phyloP scores from a whole-genome alignment of 2,113 vertebrate genomes.

The Elachura formosa region DNA sequence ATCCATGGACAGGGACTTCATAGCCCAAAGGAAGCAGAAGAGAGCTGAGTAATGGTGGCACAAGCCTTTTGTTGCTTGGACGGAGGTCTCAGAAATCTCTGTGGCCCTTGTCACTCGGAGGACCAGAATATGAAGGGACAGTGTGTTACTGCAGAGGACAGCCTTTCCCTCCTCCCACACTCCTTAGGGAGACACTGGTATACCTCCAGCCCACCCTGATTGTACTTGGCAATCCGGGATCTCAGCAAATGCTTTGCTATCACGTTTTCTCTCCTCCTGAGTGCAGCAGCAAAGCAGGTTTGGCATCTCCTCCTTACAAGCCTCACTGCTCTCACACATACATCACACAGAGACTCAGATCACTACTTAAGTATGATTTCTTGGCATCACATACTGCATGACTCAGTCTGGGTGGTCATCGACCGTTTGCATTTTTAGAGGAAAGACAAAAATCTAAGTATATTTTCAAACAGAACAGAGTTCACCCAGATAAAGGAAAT shows the following conservation, averaged over 20 bases:
- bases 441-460: not conserved
- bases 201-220: not conserved
- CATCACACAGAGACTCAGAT: not conserved
- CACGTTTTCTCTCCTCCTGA: not conserved
- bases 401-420: not conserved
- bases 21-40: not conserved
- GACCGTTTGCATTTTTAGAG: not conserved
- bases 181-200: not conserved
- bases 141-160: not conserved
- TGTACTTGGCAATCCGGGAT: not conserved
- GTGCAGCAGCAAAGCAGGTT: not conserved
- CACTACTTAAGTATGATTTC: not conserved
- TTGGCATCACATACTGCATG: not conserved
- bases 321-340: not conserved
- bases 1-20: not conserved
- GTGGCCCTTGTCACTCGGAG: not conserved
- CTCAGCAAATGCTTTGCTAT: not conserved
- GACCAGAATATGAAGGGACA: rapidly evolving
- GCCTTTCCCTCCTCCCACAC: not conserved
- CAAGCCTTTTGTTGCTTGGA: not conserved
- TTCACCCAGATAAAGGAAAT: not conserved
- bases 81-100: not conserved
- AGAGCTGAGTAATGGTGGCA: not conserved
- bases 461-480: not conserved
- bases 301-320: not conserved